Evolutionary conservation across 2,113 vertebrate genomes (phyloP).

Genomic region (Guaruba guarouba): DNA sequence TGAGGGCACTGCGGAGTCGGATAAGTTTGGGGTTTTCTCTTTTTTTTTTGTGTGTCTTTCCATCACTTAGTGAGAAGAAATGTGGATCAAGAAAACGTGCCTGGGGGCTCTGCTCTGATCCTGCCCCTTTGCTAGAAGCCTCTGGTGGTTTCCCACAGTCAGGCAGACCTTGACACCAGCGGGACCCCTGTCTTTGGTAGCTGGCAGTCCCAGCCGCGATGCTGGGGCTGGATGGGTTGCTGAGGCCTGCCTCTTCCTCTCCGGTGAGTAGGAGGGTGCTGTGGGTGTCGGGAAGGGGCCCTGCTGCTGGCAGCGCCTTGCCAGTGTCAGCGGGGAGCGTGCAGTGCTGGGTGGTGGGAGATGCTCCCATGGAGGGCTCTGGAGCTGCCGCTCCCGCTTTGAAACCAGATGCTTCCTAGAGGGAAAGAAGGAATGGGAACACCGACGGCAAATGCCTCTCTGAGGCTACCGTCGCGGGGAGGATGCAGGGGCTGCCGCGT

Average conservation of each 20-base stretch:
- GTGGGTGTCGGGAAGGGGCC: background rate
- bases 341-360: rapidly evolving
- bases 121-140: background rate
- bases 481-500: background rate
- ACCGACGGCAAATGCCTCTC: background rate
- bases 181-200: background rate
- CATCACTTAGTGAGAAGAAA: background rate
- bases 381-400: background rate
- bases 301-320: background rate
- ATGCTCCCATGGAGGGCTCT: background rate
- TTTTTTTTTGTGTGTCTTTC: background rate
- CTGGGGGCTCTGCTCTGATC: background rate
- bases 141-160: background rate
- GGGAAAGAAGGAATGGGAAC: background rate
- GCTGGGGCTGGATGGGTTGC: slow-evolving; percentile 34
- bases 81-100: background rate
- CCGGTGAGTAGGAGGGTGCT: background rate
- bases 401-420: background rate
- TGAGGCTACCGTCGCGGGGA: background rate
- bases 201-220: background rate
- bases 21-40: background rate
- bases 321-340: rapidly evolving
- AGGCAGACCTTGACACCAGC: background rate
- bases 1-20: background rate
- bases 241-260: slow-evolving; percentile 40